Base-by-base conservation (phyloP, 2,797 vertebrate species). In the Tapirus indicus region DNA sequence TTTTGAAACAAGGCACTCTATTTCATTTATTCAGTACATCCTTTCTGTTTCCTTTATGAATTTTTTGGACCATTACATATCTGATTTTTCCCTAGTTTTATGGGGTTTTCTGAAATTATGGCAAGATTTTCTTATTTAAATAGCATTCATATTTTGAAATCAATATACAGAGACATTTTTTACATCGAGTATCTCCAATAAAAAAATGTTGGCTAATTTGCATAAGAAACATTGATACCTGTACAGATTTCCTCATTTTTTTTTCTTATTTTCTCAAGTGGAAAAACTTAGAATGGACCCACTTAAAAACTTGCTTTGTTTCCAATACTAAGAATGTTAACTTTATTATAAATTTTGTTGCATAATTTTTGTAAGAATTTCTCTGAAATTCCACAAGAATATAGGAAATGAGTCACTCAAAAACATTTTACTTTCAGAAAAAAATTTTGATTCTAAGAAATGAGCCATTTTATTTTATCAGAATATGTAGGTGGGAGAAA, bases 201-300 rank as follows among this genome's bases (percentile, higher is more conserved):
- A 94, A 97, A 97, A 84, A 92, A 44, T 56, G 7, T 82, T 64
- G 18, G 1, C 25, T 68, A n/a, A 47, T 87, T 89, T 84, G 16
- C 20, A 10, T 91, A 62, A 89, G 58, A 80, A 91, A 77, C 1
- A 21, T 56, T 52, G 8, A 0, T 29, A 75, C 6, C 13, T 80
- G 27, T 18, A 21, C 2, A 91, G 6, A 69, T 77, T 83, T 74
- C 35, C 54, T 79, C 16, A 27, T 25, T 44, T 41, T 32, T 64
- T 69, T 52, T 74, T 56, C 21, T 74, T 68, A 32, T 89, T 83
- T 95, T 75, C 17, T 11, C n/a, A 69, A 74, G n/a, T n/a, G 8
- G 20, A 92, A 69, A 77, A 74, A 27, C 18, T 62, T 87, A 68
- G 18, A 12, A 58, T 54, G 1, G 12, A 82, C 1, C 7, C 25